Conservation (phyloP, 2,797 vertebrate species). For the Columba guinea region DNA sequence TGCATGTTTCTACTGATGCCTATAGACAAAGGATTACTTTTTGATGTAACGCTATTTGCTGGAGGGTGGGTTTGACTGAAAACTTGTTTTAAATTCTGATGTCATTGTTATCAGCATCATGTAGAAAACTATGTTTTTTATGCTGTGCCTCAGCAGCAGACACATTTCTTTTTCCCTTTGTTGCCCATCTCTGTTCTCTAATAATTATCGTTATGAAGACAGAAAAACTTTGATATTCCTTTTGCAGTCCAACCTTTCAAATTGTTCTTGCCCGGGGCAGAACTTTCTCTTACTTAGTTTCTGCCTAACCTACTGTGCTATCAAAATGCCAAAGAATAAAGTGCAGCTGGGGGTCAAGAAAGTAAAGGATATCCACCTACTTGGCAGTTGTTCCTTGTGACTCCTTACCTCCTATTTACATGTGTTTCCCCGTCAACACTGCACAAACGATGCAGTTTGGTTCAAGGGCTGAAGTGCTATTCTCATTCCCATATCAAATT, state of each 20-base stretch:
- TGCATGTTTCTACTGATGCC: not conserved
- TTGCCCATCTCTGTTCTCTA: not conserved
- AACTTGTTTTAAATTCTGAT: not conserved
- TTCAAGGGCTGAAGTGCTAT: not conserved
- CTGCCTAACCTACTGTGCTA: not conserved
- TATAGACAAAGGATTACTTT: not conserved
- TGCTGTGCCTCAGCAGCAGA: not conserved
- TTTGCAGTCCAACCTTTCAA: not conserved
- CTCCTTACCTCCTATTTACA: not conserved
- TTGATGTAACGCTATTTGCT: not conserved
- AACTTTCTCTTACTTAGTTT: not conserved
- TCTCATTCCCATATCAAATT: not conserved
- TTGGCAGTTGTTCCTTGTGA: not conserved
- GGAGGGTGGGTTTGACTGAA: not conserved
- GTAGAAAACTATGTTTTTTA: not conserved
- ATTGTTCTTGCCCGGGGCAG: not conserved
- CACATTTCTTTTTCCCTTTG: not conserved
- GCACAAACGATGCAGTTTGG: not conserved
- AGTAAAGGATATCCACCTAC: not conserved
- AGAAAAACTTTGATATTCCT: not conserved
- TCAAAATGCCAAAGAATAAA: not conserved
- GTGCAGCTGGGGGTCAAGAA: not conserved
- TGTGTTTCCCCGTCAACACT: not conserved
- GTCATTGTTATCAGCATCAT: accelerated
- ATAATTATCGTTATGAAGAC: not conserved